Percentiles rank a stretch among this genome's conserved stretches.
Conservation (phyloP, 1,140 invertebrate genomes). For the Ericerus pela region DNA sequence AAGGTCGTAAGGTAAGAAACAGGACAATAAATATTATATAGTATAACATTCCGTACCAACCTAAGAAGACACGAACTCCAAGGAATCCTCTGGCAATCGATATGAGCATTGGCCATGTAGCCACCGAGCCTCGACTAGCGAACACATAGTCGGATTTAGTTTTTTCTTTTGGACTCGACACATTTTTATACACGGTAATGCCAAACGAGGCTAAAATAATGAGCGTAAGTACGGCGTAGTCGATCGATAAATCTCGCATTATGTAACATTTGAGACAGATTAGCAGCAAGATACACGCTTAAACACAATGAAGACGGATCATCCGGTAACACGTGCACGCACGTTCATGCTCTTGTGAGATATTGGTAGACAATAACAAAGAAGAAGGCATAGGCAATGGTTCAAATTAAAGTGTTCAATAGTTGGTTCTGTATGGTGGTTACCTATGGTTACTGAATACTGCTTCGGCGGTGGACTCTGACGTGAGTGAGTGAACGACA, state of each 20-base stretch:
- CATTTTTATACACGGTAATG: constrained; percentile 51
- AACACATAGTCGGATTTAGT: constrained; percentile 59
- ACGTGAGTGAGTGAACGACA: too few relatives aligned
- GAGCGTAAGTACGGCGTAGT: constrained; percentile 56
- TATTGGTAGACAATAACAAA: too few relatives aligned
- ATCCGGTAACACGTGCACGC: too few relatives aligned
- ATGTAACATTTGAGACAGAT: too few relatives aligned
- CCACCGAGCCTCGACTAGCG: constrained; percentile 50
- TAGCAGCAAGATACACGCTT: too few relatives aligned
- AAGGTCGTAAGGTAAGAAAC: background rate
- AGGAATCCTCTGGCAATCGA: constrained; percentile 64
- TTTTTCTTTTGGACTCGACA: constrained; percentile 44
- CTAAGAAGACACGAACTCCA: constrained; percentile 61
- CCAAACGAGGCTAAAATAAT: constrained; percentile 56
- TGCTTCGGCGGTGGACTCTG: too few relatives aligned
- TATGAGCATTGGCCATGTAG: constrained; percentile 61
- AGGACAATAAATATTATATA: background rate
- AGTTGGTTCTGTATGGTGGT: too few relatives aligned
- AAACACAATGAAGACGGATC: too few relatives aligned
- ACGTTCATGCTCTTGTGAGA: too few relatives aligned
- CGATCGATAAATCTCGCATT: constrained; percentile 37
- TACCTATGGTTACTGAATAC: too few relatives aligned
- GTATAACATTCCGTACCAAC: constrained; percentile 35
- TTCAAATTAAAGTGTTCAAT: too few relatives aligned
- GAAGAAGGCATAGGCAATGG: too few relatives aligned